phyloP scores from a whole-genome alignment of 92 coral and sea anemone species.

The Virgularia gustaviana region DNA sequence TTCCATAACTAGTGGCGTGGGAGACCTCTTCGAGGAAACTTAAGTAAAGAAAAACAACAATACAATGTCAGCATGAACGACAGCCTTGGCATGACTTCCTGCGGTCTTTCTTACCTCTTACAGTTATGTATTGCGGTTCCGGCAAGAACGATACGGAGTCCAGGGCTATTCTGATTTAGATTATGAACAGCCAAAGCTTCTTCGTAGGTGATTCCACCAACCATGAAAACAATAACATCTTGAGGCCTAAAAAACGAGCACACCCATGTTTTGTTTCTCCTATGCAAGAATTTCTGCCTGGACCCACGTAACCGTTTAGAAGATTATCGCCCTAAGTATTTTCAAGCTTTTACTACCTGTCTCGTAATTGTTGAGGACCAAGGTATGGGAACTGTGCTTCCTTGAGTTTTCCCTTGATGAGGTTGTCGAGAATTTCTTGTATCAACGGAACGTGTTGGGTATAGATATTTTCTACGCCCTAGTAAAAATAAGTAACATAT shows the following conservation, averaged over 20 bases:
- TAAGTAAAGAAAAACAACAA: not conserved
- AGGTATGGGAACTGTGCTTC: slow-evolving; percentile 80
- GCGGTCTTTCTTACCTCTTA: slow-evolving; percentile 88
- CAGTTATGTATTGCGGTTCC: slow-evolving; percentile 93
- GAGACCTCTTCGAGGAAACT: too few species aligned
- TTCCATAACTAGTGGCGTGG: too few species aligned
- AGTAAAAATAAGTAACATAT: slow-evolving; percentile 20
- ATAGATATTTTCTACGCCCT: slow-evolving; percentile 98
- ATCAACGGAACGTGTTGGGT: slow-evolving; percentile 88
- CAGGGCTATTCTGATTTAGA: slow-evolving; percentile 77
- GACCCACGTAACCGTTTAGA: too few species aligned
- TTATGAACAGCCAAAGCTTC: slow-evolving; percentile 86
- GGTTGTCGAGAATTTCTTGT: slow-evolving; percentile 79
- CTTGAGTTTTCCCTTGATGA: slow-evolving; percentile 86
- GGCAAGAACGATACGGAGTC: slow-evolving; percentile 82
- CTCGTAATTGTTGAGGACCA: slow-evolving; percentile 76
- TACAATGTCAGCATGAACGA: not conserved
- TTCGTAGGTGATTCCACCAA: slow-evolving; percentile 92
- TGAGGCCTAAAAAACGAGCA: slow-evolving; percentile 70
- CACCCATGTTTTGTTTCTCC: too few species aligned
- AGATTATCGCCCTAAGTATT: not conserved
- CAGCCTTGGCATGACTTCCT: too few species aligned
- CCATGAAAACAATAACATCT: slow-evolving; percentile 83
- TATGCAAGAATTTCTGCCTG: too few species aligned
- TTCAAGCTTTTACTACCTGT: slow-evolving; percentile 57